Evolutionary conservation across 2,888 invertebrate genomes (phyloP).

Genomic region (Caenorhabditis doughertyi): DNA sequence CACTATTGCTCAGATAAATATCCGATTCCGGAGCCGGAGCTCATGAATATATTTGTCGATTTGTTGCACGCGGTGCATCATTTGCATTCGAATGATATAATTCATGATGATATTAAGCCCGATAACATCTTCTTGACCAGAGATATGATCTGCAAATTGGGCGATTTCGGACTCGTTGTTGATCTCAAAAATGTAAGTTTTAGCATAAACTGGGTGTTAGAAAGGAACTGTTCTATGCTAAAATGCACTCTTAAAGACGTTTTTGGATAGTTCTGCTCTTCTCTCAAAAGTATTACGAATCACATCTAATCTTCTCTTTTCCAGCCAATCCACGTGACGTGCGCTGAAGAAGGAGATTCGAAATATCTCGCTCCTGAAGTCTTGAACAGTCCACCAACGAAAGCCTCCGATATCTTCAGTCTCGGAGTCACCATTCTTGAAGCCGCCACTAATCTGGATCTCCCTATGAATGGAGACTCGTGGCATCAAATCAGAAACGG

Average conservation of each 20-base stretch:
- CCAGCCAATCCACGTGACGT: constrained; percentile 32
- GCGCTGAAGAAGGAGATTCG: constrained; percentile 87
- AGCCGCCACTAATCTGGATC: constrained; percentile 87
- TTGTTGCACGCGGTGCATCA: constrained; percentile 85
- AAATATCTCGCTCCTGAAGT: constrained; percentile 89
- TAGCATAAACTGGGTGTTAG: too few relatives aligned
- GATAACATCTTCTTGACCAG: constrained; percentile 88
- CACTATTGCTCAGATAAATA: constrained; percentile 86
- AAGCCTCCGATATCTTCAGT: constrained; percentile 87
- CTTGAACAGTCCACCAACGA: constrained; percentile 86
- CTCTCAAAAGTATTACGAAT: too few relatives aligned
- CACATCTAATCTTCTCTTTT: constrained; percentile 5
- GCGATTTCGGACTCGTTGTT: constrained; percentile 2
- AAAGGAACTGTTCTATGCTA: too few relatives aligned
- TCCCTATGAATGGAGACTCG: constrained; percentile 87
- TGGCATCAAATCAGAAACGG: constrained; percentile 87
- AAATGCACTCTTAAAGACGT: too few relatives aligned
- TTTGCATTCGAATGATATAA: background rate
- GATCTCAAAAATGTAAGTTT: constrained; percentile 85
- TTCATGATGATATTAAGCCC: constrained; percentile 89
- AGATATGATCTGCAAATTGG: constrained; percentile 87
- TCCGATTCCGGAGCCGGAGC: constrained; percentile 86
- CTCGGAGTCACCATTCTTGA: constrained; percentile 83
- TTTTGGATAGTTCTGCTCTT: too few relatives aligned
- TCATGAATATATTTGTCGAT: constrained; percentile 88